Percentiles rank a stretch among this genome's conserved stretches.
Conservation (phyloP, 2,113 vertebrate genomes). For the Murina feae region DNA sequence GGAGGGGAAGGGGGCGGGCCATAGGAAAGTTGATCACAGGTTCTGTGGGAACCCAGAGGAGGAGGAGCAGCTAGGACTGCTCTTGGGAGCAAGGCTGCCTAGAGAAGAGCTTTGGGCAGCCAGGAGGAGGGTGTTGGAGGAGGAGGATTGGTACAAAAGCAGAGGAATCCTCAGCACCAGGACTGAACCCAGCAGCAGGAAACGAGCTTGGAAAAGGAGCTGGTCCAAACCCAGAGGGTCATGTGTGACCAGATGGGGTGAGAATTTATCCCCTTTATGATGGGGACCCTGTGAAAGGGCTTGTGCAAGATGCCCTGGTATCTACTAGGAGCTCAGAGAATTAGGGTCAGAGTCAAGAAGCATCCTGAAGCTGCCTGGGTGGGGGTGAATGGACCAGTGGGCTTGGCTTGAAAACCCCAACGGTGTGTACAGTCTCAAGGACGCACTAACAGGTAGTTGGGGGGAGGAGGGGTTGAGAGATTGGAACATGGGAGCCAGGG, state of each 20-base stretch:
- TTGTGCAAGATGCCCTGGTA: rapidly evolving
- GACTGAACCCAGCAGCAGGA: neutral
- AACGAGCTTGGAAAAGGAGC: neutral
- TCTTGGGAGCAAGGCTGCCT: neutral
- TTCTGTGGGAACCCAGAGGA: neutral
- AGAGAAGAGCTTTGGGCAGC: neutral
- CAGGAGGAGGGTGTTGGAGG: neutral
- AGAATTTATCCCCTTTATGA: neutral
- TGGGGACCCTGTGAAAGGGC: neutral
- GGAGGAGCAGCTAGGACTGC: neutral
- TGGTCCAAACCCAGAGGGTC: neutral
- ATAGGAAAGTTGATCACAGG: neutral
- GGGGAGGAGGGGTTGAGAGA: neutral
- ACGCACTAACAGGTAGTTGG: neutral
- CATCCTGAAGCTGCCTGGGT: neutral
- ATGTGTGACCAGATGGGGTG: neutral
- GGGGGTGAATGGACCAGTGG: neutral
- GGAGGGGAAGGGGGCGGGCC: too few relatives aligned
- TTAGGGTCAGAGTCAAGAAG: neutral
- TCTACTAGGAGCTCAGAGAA: neutral
- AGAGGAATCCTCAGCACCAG: neutral
- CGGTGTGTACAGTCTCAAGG: neutral
- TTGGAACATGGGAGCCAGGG: neutral
- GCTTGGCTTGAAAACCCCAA: neutral
- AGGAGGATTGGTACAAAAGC: neutral